A percentile compares a stretch with the other conserved stretches of the same genome.
These are phyloP conservation scores for Cheilosia variabilis DNA, from an alignment of 2,888 invertebrate species.

Conservation along the genomic window DNA sequence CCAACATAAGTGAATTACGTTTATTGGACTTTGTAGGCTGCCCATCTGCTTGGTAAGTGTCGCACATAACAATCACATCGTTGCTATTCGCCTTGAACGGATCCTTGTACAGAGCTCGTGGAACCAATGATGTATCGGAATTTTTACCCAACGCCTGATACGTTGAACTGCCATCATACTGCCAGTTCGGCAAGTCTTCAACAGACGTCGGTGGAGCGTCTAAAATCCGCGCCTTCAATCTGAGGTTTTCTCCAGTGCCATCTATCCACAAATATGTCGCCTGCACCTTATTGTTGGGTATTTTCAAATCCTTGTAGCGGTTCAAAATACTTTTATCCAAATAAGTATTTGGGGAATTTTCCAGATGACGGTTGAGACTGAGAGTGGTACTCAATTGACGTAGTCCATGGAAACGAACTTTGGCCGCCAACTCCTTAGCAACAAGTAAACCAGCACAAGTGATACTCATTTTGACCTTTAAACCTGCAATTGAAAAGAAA, in stretches of 20 bases:
- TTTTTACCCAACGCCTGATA: constrained; percentile 87
- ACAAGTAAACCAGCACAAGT: constrained; percentile 31
- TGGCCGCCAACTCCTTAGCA: constrained; percentile 42
- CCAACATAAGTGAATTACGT: constrained; percentile 84
- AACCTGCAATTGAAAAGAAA: constrained; percentile 17
- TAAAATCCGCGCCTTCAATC: constrained; percentile 89
- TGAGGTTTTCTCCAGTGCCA: constrained; percentile 88
- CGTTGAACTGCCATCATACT: constrained; percentile 90
- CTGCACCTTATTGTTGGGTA: constrained; percentile 85
- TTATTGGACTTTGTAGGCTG: constrained; percentile 84
- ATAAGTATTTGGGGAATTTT: constrained; percentile 91
- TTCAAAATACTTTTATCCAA: constrained; percentile 89
- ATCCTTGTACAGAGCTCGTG: constrained; percentile 91
- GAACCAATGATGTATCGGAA: constrained; percentile 90
- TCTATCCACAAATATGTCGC: constrained; percentile 91
- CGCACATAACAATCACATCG: constrained; percentile 90
- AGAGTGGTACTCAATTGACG: constrained; percentile 34
- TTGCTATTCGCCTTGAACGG: constrained; percentile 89
- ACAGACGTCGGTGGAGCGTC: constrained; percentile 86
- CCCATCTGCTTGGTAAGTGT: constrained; percentile 88
- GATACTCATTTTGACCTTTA: constrained; percentile 34
- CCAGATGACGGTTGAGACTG: constrained; percentile 65
- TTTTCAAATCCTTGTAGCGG: constrained; percentile 88
- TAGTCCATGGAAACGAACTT: constrained; percentile 34
- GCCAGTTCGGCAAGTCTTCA: constrained; percentile 89